Conservation (phyloP, 2,888 invertebrate genomes). For the Parnassius orleans region DNA sequence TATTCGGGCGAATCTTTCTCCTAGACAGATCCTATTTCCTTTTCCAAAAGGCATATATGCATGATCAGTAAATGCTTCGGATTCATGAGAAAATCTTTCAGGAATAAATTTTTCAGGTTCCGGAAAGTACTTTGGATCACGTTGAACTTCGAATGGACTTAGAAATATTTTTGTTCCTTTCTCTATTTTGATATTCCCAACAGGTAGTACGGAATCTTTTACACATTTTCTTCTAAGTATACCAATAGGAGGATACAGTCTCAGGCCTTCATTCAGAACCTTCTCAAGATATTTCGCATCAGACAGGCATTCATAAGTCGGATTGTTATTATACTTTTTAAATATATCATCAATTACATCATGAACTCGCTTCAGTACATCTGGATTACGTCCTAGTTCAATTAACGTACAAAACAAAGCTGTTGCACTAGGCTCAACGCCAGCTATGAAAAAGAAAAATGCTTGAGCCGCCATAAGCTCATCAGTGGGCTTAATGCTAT, state of each 20-base stretch:
- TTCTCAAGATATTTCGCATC: background rate
- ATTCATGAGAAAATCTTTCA: background rate
- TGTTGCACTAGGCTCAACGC: conserved; percentile 2
- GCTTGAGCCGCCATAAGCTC: no score
- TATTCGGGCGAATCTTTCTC: background rate
- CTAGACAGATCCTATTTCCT: conserved; percentile 3
- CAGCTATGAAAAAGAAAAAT: background rate
- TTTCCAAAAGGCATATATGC: background rate
- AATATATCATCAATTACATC: conserved; percentile 1
- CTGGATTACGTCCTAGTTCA: background rate
- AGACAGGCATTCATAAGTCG: background rate
- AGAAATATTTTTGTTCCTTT: conserved; percentile 1
- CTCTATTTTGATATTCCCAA: conserved; percentile 1
- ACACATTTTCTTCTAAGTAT: conserved; percentile 1
- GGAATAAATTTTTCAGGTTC: conserved; percentile 8
- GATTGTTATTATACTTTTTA: background rate
- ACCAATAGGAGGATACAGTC: background rate
- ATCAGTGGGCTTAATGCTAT: no score
- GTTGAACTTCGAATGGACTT: background rate
- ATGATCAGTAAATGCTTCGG: background rate
- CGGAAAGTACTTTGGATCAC: background rate
- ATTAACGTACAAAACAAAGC: background rate
- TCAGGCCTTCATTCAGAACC: background rate
- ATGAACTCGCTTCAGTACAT: background rate
- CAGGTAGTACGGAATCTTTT: background rate